Evolutionary conservation across 1,140 invertebrate species (phyloP).

Genomic region (Solenopsis invicta): DNA sequence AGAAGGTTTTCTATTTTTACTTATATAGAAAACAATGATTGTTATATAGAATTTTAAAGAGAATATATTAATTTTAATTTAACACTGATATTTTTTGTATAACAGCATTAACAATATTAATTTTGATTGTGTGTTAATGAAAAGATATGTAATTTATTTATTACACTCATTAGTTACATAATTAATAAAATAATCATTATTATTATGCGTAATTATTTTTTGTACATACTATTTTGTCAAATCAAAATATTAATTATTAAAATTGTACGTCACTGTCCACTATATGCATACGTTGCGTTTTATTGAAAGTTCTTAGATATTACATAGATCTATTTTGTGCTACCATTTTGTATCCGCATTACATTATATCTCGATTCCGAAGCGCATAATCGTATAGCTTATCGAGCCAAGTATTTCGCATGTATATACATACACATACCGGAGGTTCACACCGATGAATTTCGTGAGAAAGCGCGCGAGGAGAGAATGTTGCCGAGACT

Average conservation of each 20-base stretch:
- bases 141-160: background rate
- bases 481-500: constrained; percentile 54
- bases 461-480: constrained; percentile 63
- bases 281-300: background rate
- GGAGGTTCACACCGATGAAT: constrained; percentile 37
- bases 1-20: too few species aligned
- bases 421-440: background rate
- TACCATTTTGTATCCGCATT: background rate
- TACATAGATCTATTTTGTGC: background rate
- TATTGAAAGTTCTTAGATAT: background rate
- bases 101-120: background rate
- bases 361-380: constrained; percentile 1
- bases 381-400: constrained; percentile 30
- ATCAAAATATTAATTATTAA: constrained; percentile 15
- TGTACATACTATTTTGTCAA: background rate
- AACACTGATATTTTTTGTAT: background rate
- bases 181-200: too few species aligned
- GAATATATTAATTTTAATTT: too few species aligned
- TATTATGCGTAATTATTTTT: background rate
- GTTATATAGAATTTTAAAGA: too few species aligned
- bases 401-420: constrained; percentile 10
- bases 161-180: too few species aligned
- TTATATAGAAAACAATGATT: too few species aligned
- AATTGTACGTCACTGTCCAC: background rate
- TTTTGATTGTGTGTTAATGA: background rate